These are phyloP conservation scores for Habrosyne pyritoides DNA, from an alignment of 2,888 invertebrate genomes.

Conservation along the genomic window DNA sequence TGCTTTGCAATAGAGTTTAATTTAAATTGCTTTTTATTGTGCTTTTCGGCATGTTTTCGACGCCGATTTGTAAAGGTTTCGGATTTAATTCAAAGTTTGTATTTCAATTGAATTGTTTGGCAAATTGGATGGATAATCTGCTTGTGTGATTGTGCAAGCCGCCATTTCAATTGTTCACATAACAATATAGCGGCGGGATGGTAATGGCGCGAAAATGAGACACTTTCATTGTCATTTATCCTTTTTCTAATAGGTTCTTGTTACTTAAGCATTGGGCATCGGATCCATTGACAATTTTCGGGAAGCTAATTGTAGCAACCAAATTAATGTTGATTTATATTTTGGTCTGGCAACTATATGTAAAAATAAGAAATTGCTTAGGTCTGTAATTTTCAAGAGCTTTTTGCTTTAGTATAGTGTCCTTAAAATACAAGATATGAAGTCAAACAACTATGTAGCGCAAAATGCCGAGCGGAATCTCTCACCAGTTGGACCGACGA, in stretches of 20 bases:
- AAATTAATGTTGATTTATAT: no score
- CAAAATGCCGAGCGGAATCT: no score
- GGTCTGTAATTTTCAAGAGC: no score
- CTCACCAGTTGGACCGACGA: no score
- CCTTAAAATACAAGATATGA: no score
- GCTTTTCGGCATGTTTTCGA: constrained; percentile 28
- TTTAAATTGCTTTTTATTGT: constrained; percentile 12
- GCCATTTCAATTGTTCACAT: constrained; percentile 40
- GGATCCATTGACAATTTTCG: neutral
- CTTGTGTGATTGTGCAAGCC: constrained; percentile 52
- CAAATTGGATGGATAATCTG: constrained; percentile 69
- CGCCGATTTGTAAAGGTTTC: constrained; percentile 60
- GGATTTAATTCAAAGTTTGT: constrained; percentile 23
- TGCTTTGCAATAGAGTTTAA: constrained; percentile 15
- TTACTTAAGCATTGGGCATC: neutral
- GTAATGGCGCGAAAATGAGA: constrained; percentile 48
- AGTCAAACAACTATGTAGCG: no score
- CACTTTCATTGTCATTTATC: constrained; percentile 36
- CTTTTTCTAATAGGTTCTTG: neutral
- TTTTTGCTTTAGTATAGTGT: no score
- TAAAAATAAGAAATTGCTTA: no score
- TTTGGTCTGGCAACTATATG: no score
- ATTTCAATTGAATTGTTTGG: constrained; percentile 56
- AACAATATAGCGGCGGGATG: constrained; percentile 48
- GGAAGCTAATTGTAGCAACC: neutral